Evolutionary conservation across 2,797 vertebrate species (phyloP), one percentile per base, ranked within the genome.

Genomic region (Darevskia mixta): DNA sequence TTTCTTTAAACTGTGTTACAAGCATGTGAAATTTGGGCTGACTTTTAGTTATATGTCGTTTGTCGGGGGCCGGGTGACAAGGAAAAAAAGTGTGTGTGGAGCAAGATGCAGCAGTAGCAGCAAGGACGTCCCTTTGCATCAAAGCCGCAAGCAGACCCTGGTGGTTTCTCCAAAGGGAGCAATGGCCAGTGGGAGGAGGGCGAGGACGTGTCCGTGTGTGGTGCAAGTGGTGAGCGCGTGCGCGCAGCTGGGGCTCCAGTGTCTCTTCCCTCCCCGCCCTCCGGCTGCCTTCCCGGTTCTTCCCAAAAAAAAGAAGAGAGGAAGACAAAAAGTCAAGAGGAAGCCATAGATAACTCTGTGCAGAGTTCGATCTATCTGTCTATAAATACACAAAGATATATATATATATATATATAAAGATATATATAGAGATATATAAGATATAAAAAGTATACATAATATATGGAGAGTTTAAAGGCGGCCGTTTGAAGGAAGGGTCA

Each of bases 321-420:
- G 17, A 20, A 64, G 13, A 55, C 49, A 58, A 43, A 29, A 32
- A 45, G 55, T 41, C 7, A 8, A 79, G 67, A 45, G 82, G 69
- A 88, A 88, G 83, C 69, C 69, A 81, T 89, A 89, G 83, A 81
- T 83, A 64, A 83, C 43, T 78, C 79, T 87, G 64, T 66, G 41
- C 32, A 66, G 76, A 88, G 76, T 20, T 35, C 17, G 13, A 41
- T 80, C 55, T 80, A 84, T 61, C 66, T 66, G 66, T 87, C 43
- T 66, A 81, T 67, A 88, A 32, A 86, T 69, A 32, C 49, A 75
- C 69, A 86, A 49, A 86, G 75, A 58, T 69, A 82, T 5, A 79
- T 77, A 87, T 18, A 83, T 38, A 67, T 77, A 75, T 71, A 32
- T 55, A 55, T 15, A 55, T 15, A 55, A 15, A 55, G 25, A 84